Conservation (phyloP, 2,113 vertebrate genomes). For the Hyaena hyaena region DNA sequence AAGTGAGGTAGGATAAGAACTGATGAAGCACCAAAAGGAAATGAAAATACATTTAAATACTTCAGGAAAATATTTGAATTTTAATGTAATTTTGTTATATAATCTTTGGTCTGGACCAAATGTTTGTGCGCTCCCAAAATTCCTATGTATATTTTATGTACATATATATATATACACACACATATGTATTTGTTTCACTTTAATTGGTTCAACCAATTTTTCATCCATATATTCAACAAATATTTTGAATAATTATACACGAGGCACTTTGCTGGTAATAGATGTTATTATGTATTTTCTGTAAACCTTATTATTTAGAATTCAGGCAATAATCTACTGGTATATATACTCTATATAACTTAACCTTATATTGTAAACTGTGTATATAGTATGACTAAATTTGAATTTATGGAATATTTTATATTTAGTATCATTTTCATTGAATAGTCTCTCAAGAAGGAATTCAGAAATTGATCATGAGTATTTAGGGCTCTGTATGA, state of each 20-base stretch:
- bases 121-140: background rate
- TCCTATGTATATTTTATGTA: background rate
- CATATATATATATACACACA: background rate
- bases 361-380: background rate
- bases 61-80: background rate
- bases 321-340: background rate
- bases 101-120: background rate
- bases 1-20: background rate
- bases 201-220: background rate
- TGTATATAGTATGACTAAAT: background rate
- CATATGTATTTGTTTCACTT: background rate
- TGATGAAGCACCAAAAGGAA: background rate
- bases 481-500: background rate
- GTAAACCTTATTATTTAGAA: background rate
- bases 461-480: background rate
- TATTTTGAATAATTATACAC: background rate
- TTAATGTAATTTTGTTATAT: background rate
- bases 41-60: background rate
- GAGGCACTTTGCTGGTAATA: background rate
- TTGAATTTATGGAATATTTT: background rate
- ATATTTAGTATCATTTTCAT: background rate
- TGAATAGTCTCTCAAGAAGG: background rate
- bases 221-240: background rate
- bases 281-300: background rate
- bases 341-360: background rate